Base-by-base conservation (phyloP, 2,888 invertebrate genomes). In the Nycteola revayana region DNA sequence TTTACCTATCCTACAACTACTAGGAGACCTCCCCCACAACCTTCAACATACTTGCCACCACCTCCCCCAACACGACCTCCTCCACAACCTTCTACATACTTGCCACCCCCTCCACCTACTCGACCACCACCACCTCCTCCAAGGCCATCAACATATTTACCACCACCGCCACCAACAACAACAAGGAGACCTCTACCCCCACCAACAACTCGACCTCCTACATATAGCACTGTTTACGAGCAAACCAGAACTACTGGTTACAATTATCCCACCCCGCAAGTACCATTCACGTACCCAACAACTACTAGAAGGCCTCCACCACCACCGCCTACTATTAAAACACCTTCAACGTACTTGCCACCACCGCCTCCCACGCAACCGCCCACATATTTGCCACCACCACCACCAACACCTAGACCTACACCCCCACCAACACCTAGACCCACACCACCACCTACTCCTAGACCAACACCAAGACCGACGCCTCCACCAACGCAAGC, bases 231-330 rank as follows among this genome's bases (percentile, higher is more conserved):
- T 1, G 40, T 42, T 2, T 9, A 43, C n/a, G 44, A 54, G 7
- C 25, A 45, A 24, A 42, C 44, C 24, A 51, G 51, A 39, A 61
- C 60, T 0, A 64, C 60, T 2, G 63, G 63, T 0, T 64, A 63
- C 24, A 48, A 35, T 2, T 63, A 63, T 32, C 60, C 52, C 7
- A 45, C 53, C 36, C 30, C 60, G 42, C 10, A 17, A 14, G 32
- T 48, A 3, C 30, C 52, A 0, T 58, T 55, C 3, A 49, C 57
- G 9, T 55, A 51, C 23, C 51, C 57, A 23, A 50, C 60, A 0
- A 49, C 60, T 1, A 48, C 45, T 9, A 32, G 40, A 7, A 39
- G 43, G 22, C 49, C 50, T 5, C 37, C 36, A 0, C 42, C 49
- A 0, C 33, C 46, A 0, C 32, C 42, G n/a, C 35, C 20, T n/a